Evolutionary conservation across 2,888 invertebrate genomes (phyloP), one percentile per base, ranked within the genome.

Genomic region (Zootermopsis nevadensis): DNA sequence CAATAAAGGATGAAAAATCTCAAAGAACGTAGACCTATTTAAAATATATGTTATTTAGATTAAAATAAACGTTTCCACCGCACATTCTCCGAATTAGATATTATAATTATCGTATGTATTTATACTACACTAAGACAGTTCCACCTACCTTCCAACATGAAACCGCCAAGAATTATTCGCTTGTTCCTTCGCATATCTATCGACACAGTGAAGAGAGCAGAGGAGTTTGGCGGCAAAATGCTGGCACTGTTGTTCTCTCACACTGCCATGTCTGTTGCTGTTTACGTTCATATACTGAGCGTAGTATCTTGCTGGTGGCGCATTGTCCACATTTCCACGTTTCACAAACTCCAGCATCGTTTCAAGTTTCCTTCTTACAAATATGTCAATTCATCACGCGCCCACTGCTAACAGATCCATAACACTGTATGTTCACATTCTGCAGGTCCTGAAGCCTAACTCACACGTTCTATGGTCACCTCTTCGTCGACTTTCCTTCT

Each of bases 271-370:
- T 33, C 53, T 66, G 10, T n/a, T 60, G 60, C 42, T 81, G 72
- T 80, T 69, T 19, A 72, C 38, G 67, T 72, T 81, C 31, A 81
- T 27, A 53, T 81, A 53, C 81, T 81, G 81, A 22, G 81, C 38
- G 69, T 72, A 81, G 30, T 81, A 81, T 31, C 74, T n/a, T 12
- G 38, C 22, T 30, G 81, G 24, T 22, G 80, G 35, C 42, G 31
- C 0, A 38, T 81, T 66, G n/a, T 72, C 72, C 7, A 81, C 31
- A 53, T 72, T 38, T 33, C 81, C 81, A 24, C 81, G 53, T 72
- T 81, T 80, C 83, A 83, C 83, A 55, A 83, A 77, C 35, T 83
- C 83, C 81, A 83, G 48, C 83, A 83, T 83, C 1, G 55, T 55
- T 12, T 69, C 33, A 48, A 48, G 3, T 48, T n/a, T 60, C n/a